A percentile compares a stretch with the other conserved stretches of the same genome.
Conservation (phyloP, 2,797 vertebrate species). For the Ciconia nigra region DNA sequence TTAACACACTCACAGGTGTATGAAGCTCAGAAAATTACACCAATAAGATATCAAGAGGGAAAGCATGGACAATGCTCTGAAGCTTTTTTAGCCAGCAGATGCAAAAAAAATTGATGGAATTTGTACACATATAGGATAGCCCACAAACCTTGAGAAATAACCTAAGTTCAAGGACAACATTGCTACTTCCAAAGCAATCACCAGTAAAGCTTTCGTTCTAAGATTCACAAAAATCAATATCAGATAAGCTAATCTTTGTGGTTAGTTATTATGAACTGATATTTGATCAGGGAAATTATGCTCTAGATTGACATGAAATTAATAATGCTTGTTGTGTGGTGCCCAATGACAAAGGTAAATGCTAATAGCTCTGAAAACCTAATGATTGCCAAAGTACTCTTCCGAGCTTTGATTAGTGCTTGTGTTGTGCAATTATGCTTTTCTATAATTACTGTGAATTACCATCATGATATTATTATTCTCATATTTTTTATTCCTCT, state of each 20-base stretch:
- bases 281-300: constrained; percentile 16
- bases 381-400: constrained; percentile 48
- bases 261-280: neutral
- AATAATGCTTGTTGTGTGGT: constrained; percentile 1
- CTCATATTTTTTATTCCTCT: constrained; percentile 42
- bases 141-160: neutral
- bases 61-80: neutral
- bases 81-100: neutral
- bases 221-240: neutral
- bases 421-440: constrained; percentile 54
- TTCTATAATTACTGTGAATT: constrained; percentile 62
- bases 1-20: neutral
- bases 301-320: constrained; percentile 27
- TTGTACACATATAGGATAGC: neutral
- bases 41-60: neutral
- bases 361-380: constrained; percentile 35
- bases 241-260: neutral
- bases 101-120: neutral
- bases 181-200: neutral
- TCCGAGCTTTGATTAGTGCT: constrained; percentile 42
- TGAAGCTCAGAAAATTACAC: neutral
- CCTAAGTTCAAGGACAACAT: neutral
- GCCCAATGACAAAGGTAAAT: constrained; percentile 34
- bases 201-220: neutral
- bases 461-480: constrained; percentile 58